phyloP scores from a whole-genome alignment of 2,888 invertebrate species.

The Watsonalla binaria region DNA sequence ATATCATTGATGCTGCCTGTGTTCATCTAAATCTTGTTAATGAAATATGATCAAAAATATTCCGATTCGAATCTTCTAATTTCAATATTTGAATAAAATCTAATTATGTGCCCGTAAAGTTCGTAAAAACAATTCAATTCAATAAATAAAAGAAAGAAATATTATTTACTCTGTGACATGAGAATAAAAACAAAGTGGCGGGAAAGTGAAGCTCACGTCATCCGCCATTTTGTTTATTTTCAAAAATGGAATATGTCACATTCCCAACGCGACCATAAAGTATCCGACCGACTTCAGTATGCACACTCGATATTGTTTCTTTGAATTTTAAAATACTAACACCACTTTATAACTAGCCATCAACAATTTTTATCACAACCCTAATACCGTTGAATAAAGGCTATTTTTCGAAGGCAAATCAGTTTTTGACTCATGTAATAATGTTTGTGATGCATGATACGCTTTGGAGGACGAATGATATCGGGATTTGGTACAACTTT shows the following conservation, averaged over 20 bases:
- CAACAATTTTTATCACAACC: conserved; percentile 26
- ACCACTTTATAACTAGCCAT: conserved; percentile 17
- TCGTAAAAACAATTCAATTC: too few species aligned
- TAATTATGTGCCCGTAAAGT: too few species aligned
- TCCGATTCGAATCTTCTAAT: too few species aligned
- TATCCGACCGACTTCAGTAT: conserved; percentile 62
- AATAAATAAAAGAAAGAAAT: too few species aligned
- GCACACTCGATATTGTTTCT: conserved; percentile 72
- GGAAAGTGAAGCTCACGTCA: conserved; percentile 33
- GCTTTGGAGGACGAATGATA: conserved; percentile 43
- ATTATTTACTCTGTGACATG: too few species aligned
- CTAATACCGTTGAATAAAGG: conserved; percentile 28
- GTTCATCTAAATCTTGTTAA: too few species aligned
- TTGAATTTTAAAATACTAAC: conserved; percentile 64
- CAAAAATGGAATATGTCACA: conserved; percentile 55
- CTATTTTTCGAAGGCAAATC: conserved; percentile 28
- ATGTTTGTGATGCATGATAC: conserved; percentile 34
- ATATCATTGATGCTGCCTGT: too few species aligned
- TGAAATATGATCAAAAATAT: too few species aligned
- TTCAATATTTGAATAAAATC: too few species aligned
- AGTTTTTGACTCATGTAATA: conserved; percentile 15
- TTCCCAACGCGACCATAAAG: conserved; percentile 68
- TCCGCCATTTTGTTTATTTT: conserved; percentile 42
- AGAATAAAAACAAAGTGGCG: conserved; percentile 27
- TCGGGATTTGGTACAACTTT: conserved; percentile 36